These are phyloP conservation scores for Coregonus suidteri DNA, from an alignment of 2,797 vertebrate species.

Conservation along the genomic window DNA sequence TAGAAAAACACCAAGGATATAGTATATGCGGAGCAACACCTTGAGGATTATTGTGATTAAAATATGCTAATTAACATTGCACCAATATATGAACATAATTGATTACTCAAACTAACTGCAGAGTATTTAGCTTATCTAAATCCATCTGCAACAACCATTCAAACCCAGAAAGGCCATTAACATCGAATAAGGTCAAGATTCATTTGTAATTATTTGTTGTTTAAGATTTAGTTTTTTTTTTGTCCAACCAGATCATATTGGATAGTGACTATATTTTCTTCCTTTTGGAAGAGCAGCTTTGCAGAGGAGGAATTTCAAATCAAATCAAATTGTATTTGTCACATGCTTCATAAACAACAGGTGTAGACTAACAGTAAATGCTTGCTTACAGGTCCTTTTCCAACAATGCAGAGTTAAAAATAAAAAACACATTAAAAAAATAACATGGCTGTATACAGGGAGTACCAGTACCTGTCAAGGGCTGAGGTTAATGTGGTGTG, in stretches of 20 bases:
- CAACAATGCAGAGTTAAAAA: too few species aligned
- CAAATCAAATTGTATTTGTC: too few species aligned
- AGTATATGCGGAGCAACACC: slow-evolving; percentile 17
- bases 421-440: too few species aligned
- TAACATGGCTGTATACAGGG: too few species aligned
- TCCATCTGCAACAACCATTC: slow-evolving; percentile 28
- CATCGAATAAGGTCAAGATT: slow-evolving; percentile 9
- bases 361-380: too few species aligned
- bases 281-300: too few species aligned
- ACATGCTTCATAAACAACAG: too few species aligned
- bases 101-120: neutral
- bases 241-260: neutral
- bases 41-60: slow-evolving; percentile 29
- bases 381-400: too few species aligned
- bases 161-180: slow-evolving; percentile 32
- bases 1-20: slow-evolving; percentile 13
- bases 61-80: slow-evolving; percentile 28
- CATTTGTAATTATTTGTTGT: neutral
- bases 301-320: too few species aligned
- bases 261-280: neutral
- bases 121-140: slow-evolving; percentile 4
- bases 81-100: slow-evolving; percentile 34
- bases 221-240: neutral
- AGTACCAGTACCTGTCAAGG: too few species aligned
- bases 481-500: too few species aligned